Evolutionary conservation across 2,797 vertebrate species (phyloP).

Genomic region (Lepidocolaptes lacrymiger): DNA sequence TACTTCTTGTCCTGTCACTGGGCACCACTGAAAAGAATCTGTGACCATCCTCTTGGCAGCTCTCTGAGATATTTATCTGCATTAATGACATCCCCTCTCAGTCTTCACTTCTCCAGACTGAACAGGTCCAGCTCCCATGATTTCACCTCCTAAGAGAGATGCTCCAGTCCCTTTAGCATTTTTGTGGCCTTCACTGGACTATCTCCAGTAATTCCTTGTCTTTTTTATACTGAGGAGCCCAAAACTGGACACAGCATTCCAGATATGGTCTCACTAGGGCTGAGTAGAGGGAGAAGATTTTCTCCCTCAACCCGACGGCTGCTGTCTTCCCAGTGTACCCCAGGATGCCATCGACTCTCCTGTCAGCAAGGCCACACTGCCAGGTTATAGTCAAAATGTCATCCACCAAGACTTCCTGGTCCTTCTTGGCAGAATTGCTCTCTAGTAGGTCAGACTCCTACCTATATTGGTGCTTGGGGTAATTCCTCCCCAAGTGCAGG

Average conservation of each 20-base stretch:
- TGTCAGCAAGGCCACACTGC: not conserved
- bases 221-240: not conserved
- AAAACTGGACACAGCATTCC: too few relatives aligned
- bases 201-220: not conserved
- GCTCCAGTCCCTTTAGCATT: not conserved
- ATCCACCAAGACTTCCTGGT: not conserved
- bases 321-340: accelerated
- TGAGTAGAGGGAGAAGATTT: too few relatives aligned
- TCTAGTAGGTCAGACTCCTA: not conserved
- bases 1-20: not conserved
- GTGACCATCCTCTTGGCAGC: not conserved
- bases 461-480: not conserved
- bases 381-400: accelerated
- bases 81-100: not conserved
- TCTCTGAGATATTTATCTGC: not conserved
- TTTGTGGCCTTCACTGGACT: not conserved
- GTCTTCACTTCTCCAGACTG: not conserved
- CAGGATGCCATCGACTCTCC: not conserved
- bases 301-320: too few relatives aligned
- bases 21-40: not conserved
- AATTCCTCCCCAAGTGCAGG: not conserved
- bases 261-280: too few relatives aligned
- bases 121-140: not conserved
- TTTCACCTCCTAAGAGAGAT: not conserved
- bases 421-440: not conserved